Percentiles rank a stretch among this genome's conserved stretches.
These are phyloP conservation scores for Fringilla coelebs DNA, from an alignment of 2,797 vertebrate species.

Conservation along the genomic window DNA sequence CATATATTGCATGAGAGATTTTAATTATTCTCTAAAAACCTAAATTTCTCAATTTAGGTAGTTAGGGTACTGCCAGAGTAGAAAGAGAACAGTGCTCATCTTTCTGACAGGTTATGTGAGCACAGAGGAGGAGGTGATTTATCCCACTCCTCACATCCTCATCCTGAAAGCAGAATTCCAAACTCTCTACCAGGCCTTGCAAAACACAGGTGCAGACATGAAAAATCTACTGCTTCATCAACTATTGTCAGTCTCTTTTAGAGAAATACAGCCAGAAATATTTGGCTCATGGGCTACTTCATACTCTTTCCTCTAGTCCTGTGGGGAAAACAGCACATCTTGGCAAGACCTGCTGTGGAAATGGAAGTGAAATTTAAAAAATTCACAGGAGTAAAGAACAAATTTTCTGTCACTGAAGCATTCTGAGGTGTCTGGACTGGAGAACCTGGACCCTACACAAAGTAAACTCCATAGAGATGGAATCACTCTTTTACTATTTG, in stretches of 20 bases:
- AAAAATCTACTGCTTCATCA: neutral
- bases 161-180: neutral
- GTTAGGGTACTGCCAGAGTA: neutral
- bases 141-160: neutral
- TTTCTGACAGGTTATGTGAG: neutral
- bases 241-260: neutral
- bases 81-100: neutral
- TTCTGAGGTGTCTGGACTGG: neutral
- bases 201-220: neutral
- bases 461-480: fast-evolving
- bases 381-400: neutral
- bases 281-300: neutral
- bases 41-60: neutral
- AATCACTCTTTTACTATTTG: neutral
- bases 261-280: neutral
- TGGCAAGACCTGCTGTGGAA: neutral
- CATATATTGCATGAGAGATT: neutral
- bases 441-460: neutral
- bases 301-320: neutral
- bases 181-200: neutral
- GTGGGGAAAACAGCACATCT: neutral
- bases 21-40: neutral
- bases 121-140: neutral
- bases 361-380: neutral
- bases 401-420: neutral